These are phyloP conservation scores for Lophotriccus pileatus DNA, from an alignment of 2,797 vertebrate species.

Conservation along the genomic window DNA sequence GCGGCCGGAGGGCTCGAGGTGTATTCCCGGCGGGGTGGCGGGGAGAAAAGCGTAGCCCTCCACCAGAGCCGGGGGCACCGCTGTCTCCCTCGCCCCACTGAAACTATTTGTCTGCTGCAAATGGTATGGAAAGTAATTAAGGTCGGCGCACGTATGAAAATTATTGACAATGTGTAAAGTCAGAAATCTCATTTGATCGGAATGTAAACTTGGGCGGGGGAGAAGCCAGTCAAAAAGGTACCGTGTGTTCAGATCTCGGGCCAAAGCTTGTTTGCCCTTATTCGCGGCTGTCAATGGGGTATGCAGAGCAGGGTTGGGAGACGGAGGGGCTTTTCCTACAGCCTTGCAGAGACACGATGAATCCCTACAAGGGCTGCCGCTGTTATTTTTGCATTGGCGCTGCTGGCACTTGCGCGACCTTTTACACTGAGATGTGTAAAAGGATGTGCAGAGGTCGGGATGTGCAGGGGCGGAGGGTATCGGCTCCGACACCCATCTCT, in stretches of 20 bases:
- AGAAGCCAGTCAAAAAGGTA: constrained; percentile 4
- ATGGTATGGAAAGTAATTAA: constrained; percentile 34
- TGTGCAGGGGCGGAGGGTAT: not conserved
- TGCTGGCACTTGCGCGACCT: not conserved
- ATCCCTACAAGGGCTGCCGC: not conserved
- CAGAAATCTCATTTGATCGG: constrained; percentile 55
- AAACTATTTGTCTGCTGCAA: not conserved
- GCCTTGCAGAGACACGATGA: not conserved
- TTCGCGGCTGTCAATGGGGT: not conserved
- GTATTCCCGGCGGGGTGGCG: not conserved
- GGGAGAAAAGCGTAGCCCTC: not conserved
- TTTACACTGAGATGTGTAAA: not conserved
- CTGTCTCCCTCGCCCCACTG: not conserved
- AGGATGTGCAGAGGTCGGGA: not conserved
- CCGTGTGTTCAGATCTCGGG: constrained; percentile 37
- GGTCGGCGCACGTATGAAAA: constrained; percentile 1
- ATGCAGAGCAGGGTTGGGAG: not conserved
- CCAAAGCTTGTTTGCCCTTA: constrained; percentile 9
- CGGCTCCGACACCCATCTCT: no score
- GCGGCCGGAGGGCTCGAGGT: not conserved
- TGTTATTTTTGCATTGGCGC: not conserved
- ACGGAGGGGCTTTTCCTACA: not conserved
- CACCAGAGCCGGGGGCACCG: not conserved
- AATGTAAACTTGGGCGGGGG: constrained; percentile 48
- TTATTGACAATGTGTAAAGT: constrained; percentile 53